Conservation (phyloP, 2,113 vertebrate genomes). For the Columba janthina region DNA sequence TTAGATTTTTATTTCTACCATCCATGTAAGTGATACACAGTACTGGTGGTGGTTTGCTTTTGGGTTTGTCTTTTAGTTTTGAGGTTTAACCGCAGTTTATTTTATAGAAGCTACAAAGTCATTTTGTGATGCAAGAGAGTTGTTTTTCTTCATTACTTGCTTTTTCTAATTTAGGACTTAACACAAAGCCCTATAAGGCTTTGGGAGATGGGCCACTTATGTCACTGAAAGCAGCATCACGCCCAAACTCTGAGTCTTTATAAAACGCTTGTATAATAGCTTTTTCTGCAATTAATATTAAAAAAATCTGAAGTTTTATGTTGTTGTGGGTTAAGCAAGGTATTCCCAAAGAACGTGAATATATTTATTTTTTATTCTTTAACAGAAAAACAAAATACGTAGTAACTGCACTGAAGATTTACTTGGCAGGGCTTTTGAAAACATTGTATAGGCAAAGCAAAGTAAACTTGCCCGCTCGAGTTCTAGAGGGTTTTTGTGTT, state of each 20-base stretch:
- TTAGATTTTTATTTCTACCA: not conserved
- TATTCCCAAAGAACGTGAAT: not conserved
- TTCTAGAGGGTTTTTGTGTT: conserved; percentile 18
- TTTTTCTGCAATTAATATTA: not conserved
- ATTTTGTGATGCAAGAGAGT: not conserved
- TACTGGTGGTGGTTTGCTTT: not conserved
- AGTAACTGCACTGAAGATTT: not conserved
- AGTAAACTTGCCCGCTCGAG: not conserved
- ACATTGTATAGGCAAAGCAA: conserved; percentile 8
- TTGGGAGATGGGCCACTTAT: not conserved
- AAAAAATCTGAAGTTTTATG: not conserved
- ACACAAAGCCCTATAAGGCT: not conserved
- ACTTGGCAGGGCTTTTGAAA: not conserved
- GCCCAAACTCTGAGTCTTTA: not conserved
- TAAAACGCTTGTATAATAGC: not conserved
- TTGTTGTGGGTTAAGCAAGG: not conserved
- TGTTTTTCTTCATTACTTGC: not conserved
- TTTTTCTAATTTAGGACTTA: not conserved
- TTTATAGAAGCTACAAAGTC: not conserved
- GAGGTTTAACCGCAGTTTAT: not conserved
- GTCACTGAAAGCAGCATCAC: not conserved
- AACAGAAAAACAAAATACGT: not conserved
- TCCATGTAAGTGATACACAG: accelerated
- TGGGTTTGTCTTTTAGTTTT: not conserved
- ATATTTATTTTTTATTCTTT: not conserved